These are phyloP conservation scores for Acanthornis magna DNA, from an alignment of 2,797 vertebrate genomes.

Conservation along the genomic window DNA sequence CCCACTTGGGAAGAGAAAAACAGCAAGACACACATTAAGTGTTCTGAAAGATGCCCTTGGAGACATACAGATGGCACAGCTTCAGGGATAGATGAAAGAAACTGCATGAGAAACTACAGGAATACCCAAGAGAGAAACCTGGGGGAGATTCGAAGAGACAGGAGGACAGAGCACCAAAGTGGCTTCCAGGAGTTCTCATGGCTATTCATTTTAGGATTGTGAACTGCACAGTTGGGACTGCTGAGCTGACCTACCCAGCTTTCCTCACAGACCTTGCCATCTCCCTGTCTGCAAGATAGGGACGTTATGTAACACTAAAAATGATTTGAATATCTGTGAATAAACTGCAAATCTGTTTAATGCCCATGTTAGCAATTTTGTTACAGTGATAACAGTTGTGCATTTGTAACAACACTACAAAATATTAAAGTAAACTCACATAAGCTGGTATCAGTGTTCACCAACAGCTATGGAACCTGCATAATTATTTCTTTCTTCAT, in stretches of 20 bases:
- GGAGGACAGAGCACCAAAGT: background rate
- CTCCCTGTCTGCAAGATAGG: background rate
- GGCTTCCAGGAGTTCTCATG: background rate
- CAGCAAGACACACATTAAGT: background rate
- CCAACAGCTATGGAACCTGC: background rate
- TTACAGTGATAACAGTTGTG: background rate
- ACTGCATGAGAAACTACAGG: background rate
- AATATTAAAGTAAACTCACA: background rate
- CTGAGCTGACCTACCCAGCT: background rate
- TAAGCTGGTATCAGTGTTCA: background rate
- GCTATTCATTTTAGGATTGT: background rate
- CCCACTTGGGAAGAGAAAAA: background rate
- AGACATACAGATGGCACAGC: background rate
- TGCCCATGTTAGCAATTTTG: background rate
- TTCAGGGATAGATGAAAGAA: background rate
- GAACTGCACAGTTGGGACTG: background rate
- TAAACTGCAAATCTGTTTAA: background rate
- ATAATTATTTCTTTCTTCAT: background rate
- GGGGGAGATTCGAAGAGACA: background rate
- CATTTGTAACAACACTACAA: background rate
- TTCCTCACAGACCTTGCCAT: background rate
- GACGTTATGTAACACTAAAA: background rate
- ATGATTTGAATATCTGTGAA: background rate
- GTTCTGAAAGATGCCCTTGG: background rate
- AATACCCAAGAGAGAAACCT: background rate